phyloP scores from a whole-genome alignment of 2,797 vertebrate species.

The Cyprinella venusta region DNA sequence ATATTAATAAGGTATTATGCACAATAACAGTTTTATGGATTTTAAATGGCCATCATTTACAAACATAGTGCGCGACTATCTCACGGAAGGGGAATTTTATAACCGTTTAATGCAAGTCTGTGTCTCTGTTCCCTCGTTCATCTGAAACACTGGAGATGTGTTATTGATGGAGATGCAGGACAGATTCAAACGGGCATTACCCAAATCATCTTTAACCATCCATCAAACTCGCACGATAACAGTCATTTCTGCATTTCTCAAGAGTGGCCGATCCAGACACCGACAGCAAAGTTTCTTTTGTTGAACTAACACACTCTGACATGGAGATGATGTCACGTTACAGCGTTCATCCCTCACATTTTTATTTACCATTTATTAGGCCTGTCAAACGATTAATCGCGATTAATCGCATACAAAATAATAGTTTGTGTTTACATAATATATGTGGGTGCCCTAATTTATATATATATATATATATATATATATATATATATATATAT shows the following conservation, averaged over 20 bases:
- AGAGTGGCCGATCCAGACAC: background rate
- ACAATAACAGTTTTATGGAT: slow-evolving; percentile 82
- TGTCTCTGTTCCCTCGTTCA: slow-evolving; percentile 67
- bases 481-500: too few relatives aligned
- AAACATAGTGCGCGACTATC: slow-evolving; percentile 73
- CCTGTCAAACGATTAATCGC: too few relatives aligned
- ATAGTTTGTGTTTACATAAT: too few relatives aligned
- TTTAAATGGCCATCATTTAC: slow-evolving; percentile 80
- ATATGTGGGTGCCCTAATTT: too few relatives aligned
- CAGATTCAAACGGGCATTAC: slow-evolving; percentile 57
- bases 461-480: too few relatives aligned
- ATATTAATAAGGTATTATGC: slow-evolving; percentile 80
- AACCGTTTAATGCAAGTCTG: slow-evolving; percentile 75
- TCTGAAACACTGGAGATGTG: slow-evolving; percentile 71
- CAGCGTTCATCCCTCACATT: background rate
- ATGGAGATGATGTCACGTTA: background rate
- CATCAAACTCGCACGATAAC: slow-evolving; percentile 21
- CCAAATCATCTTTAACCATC: slow-evolving; percentile 53
- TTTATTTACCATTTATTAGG: background rate
- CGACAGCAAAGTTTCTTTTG: background rate
- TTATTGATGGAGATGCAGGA: slow-evolving; percentile 68
- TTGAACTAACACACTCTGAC: background rate
- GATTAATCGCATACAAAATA: too few relatives aligned
- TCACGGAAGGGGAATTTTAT: slow-evolving; percentile 76
- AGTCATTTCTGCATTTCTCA: background rate